A percentile compares a stretch with the other conserved stretches of the same genome.
phyloP scores from a whole-genome alignment of 2,113 vertebrate species.

The Andinoacara biseriatus region DNA sequence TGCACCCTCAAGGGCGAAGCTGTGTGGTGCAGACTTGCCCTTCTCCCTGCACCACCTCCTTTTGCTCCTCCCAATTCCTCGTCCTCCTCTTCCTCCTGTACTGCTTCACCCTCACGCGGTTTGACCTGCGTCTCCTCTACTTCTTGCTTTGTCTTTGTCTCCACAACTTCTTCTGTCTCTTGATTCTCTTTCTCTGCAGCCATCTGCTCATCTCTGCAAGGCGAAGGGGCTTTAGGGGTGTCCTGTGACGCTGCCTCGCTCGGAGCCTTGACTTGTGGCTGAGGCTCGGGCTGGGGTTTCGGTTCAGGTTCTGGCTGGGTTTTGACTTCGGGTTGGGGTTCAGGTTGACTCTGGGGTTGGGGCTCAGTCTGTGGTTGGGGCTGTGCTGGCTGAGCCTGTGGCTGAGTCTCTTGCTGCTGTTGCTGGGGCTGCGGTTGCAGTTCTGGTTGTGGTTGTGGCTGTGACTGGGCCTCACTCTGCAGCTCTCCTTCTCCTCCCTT shows the following conservation, averaged over 20 bases:
- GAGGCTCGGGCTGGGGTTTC: not conserved
- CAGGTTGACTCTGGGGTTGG: constrained; percentile 18
- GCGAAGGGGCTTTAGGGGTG: constrained; percentile 24
- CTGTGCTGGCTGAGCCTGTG: constrained; percentile 34
- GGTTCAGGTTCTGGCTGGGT: constrained; percentile 26
- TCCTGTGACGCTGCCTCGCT: constrained; percentile 25
- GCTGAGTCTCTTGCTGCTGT: constrained; percentile 54
- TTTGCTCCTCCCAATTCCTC: constrained; percentile 81
- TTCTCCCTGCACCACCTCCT: constrained; percentile 84
- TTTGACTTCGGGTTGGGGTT: constrained; percentile 15
- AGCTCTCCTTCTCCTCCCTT: constrained; percentile 84
- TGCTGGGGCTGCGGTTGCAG: constrained; percentile 37
- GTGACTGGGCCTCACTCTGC: constrained; percentile 81
- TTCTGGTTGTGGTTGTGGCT: constrained; percentile 70
- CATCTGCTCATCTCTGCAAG: constrained; percentile 59
- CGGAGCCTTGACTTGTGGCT: constrained; percentile 17
- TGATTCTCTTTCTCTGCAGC: constrained; percentile 35
- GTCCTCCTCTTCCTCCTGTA: constrained; percentile 77
- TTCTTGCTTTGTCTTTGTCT: constrained; percentile 44
- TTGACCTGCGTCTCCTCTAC: constrained; percentile 41
- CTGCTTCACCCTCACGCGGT: constrained; percentile 27
- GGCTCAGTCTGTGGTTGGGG: constrained; percentile 47
- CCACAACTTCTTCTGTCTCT: constrained; percentile 41
- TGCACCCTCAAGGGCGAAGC: constrained; percentile 92
- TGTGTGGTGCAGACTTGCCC: constrained; percentile 90